Evolutionary conservation across 2,888 invertebrate species (phyloP), one percentile per base, ranked within the genome.

Genomic region (Arenicola marina): DNA sequence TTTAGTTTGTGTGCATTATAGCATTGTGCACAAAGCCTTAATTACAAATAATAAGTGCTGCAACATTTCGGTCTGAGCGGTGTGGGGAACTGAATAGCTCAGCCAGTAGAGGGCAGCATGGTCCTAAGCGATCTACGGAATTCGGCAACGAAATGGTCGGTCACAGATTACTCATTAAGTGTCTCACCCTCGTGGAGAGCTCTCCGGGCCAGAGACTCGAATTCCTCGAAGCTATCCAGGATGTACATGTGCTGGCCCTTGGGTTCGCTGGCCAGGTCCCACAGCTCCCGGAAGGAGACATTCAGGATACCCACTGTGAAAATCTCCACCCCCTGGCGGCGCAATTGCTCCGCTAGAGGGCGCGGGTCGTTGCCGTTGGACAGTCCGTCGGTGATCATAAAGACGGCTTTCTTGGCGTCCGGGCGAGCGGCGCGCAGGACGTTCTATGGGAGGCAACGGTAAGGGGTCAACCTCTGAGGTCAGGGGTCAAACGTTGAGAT

Each of bases 311-410:
- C 87, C 72, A 87, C 86, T 11, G 85, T 85, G 73, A 85, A 85
- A 24, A 85, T 77, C 63, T 82, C 80, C 18, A 84, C 85, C 4
- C 82, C 83, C 28, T 76, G 68, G 18, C 84, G 76, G 34, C 85
- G 83, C 2, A 90, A 78, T 45, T 86, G 80, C 48, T 84, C 83
- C 0, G 89, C 89, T 1, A 87, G 84, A 0, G 88, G 87, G 7
- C 87, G 82, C 0, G 90, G 90, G 81, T 89, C 87, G 0, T 88
- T 89, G 1, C 89, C 89, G 76, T 89, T 90, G 4, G 89, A 69
- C 76, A 88, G 90, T 18, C 90, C 90, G 74, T 90, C 90, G 0
- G 90, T 90, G 68, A 90, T 87, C 2, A 90, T 81, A 73, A 90
- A 89, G 11, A 90, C 84, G 0, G 88, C 87, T 76, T 89, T 89